phyloP scores from a whole-genome alignment of 2,797 vertebrate species.

The Sphenodon punctatus region DNA sequence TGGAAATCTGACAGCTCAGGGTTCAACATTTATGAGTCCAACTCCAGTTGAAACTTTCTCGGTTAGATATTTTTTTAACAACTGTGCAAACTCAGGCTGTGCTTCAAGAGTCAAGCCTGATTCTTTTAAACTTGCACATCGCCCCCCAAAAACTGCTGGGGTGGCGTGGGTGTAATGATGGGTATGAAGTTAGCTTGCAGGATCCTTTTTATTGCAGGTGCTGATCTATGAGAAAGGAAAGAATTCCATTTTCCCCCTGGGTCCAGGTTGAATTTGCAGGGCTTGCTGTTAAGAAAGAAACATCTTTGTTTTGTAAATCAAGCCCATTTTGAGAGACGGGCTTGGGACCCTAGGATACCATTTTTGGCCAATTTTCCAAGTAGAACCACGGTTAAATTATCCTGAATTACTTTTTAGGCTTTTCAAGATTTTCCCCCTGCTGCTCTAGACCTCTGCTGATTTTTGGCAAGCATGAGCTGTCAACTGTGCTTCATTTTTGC shows the following conservation, averaged over 20 bases:
- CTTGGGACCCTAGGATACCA: neutral
- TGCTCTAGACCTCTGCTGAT: neutral
- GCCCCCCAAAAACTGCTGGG: rapidly evolving
- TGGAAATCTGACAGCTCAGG: neutral
- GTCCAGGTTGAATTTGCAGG: neutral
- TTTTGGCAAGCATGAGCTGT: slow-evolving; percentile 2
- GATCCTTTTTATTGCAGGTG: neutral
- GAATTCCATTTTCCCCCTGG: neutral
- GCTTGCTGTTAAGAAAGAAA: no score
- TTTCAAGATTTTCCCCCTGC: neutral
- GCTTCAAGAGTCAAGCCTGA: rapidly evolving
- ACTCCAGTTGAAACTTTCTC: neutral
- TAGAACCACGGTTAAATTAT: neutral
- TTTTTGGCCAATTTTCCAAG: neutral
- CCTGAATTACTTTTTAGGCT: neutral
- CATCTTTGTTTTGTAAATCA: neutral
- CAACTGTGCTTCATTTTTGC: neutral
- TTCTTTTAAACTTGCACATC: rapidly evolving
- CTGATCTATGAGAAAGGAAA: neutral
- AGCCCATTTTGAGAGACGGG: neutral
- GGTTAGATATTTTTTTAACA: rapidly evolving
- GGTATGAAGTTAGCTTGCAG: neutral
- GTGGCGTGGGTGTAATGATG: rapidly evolving
- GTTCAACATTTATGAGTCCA: neutral
- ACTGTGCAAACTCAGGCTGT: rapidly evolving